A percentile compares a stretch with the other conserved stretches of the same genome.
Evolutionary conservation across 2,113 vertebrate species (phyloP).

Genomic region (Psittacara wagleri): DNA sequence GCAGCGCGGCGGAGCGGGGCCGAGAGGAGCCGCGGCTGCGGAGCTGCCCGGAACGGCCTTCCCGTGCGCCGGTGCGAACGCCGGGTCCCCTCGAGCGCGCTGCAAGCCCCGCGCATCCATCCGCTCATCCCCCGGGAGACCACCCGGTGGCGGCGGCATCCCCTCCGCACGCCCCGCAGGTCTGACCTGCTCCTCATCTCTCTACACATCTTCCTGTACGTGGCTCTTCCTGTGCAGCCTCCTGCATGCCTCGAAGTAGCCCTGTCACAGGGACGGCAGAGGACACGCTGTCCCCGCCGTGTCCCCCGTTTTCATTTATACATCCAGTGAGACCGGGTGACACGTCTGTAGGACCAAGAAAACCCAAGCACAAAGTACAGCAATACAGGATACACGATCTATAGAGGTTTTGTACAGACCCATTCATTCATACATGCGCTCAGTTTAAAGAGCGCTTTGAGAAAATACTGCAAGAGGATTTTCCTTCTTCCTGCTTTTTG

Average conservation of each 20-base stretch:
- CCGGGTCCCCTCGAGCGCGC: background rate
- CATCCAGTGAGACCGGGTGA: background rate
- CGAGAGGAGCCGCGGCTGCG: background rate
- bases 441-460: background rate
- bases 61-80: too few species aligned
- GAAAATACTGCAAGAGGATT: background rate
- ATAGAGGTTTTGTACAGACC: background rate
- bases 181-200: background rate
- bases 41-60: background rate
- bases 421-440: too few species aligned
- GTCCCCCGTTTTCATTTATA: background rate
- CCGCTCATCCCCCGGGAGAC: background rate
- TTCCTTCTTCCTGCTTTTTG: background rate
- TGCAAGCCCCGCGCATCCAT: background rate
- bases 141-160: background rate
- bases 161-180: too few species aligned
- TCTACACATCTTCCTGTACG: background rate
- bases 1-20: background rate
- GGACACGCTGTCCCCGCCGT: background rate
- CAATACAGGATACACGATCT: accelerated
- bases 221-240: background rate
- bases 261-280: background rate
- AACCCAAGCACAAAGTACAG: background rate
- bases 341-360: accelerated
- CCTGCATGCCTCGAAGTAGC: background rate